Percentiles rank a stretch among this genome's conserved stretches.
Evolutionary conservation across 2,888 invertebrate species (phyloP).

Genomic region (Drosophila tanythrix): DNA sequence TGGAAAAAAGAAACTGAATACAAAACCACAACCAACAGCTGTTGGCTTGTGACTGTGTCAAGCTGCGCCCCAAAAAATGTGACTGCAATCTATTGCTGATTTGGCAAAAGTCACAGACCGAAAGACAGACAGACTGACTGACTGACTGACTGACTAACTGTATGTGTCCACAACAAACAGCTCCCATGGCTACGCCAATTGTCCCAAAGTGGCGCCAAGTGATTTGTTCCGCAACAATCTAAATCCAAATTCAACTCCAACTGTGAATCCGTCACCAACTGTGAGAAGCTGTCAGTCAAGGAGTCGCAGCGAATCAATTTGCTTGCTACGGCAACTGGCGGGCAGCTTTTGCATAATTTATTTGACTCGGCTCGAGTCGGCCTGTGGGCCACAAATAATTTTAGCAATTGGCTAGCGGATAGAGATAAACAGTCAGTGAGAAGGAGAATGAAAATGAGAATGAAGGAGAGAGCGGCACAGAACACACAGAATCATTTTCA

Average conservation of each 20-base stretch:
- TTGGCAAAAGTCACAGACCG: constrained; percentile 47
- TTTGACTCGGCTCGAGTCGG: constrained; percentile 37
- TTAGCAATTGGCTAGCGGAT: constrained; percentile 60
- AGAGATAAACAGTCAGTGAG: constrained; percentile 5
- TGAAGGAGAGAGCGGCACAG: constrained; percentile 26
- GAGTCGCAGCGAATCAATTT: constrained; percentile 56
- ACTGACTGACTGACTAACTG: background rate
- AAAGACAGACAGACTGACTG: background rate
- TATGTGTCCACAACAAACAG: constrained; percentile 27
- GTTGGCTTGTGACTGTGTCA: constrained; percentile 25
- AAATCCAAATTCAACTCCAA: constrained; percentile 1
- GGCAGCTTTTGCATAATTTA: constrained; percentile 54
- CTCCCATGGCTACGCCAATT: constrained; percentile 43
- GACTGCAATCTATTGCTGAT: constrained; percentile 64
- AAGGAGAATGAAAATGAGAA: background rate
- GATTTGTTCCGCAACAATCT: constrained; percentile 10
- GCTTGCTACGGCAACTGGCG: constrained; percentile 23
- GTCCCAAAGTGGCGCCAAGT: constrained; percentile 52
- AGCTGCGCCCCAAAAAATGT: constrained; percentile 48
- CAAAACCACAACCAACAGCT: constrained; percentile 14
- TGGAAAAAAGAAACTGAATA: constrained; percentile 3
- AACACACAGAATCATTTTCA: constrained; percentile 71
- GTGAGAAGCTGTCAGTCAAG: constrained; percentile 39
- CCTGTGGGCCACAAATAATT: constrained; percentile 72
- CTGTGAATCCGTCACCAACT: constrained; percentile 52